These are phyloP conservation scores for Hystrix brachyura DNA, from an alignment of 2,113 vertebrate species.

Conservation along the genomic window DNA sequence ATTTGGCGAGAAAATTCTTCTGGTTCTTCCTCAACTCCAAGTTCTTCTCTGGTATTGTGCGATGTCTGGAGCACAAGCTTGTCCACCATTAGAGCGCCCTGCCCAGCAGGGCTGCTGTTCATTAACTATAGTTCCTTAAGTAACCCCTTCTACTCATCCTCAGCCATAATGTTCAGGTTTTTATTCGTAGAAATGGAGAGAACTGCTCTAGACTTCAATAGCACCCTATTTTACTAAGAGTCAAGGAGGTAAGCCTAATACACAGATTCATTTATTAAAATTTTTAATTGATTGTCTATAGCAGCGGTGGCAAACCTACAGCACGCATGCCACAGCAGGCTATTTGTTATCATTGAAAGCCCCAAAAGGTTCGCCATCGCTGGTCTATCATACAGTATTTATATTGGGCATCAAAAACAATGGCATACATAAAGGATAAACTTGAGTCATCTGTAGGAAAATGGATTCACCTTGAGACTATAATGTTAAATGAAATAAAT, in stretches of 20 bases:
- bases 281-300: background rate
- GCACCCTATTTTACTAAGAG: background rate
- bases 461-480: background rate
- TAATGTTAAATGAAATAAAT: background rate
- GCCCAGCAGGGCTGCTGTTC: background rate
- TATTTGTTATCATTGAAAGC: no score
- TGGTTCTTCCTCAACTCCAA: background rate
- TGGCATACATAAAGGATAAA: background rate
- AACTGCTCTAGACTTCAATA: slow-evolving; percentile 20
- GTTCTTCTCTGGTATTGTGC: background rate
- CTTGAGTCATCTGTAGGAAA: background rate
- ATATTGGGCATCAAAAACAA: background rate
- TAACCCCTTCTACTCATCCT: background rate
- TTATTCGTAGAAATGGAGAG: slow-evolving; percentile 9
- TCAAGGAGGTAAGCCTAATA: background rate
- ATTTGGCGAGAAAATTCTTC: background rate
- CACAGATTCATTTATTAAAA: background rate
- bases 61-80: background rate
- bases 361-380: no score
- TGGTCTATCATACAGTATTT: background rate
- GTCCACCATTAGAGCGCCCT: background rate
- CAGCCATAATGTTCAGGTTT: background rate
- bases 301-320: no score
- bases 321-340: no score
- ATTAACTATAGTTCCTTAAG: background rate